Evolutionary conservation across 2,888 invertebrate species (phyloP).

Genomic region (Diarsia brunnea): DNA sequence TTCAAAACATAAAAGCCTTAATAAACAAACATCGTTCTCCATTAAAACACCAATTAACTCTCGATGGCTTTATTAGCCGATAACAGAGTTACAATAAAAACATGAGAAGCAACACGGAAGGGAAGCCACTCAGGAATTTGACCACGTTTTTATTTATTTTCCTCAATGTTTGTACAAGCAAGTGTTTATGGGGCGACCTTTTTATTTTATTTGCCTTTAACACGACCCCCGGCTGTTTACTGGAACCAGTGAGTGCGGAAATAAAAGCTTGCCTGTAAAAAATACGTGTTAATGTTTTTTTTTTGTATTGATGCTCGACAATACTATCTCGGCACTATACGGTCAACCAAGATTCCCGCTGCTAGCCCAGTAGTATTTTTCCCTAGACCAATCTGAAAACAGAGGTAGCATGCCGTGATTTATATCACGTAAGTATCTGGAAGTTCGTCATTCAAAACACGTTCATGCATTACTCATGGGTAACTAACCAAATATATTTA

Average conservation of each 20-base stretch:
- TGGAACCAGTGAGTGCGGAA: conserved; percentile 14
- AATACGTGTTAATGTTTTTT: neutral
- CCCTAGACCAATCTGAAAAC: neutral
- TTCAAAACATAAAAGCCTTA: conserved; percentile 18
- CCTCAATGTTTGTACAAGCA: conserved; percentile 30
- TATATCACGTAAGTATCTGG: conserved; percentile 17
- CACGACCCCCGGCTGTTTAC: conserved; percentile 36
- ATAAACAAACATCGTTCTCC: conserved; percentile 25
- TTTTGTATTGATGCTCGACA: neutral
- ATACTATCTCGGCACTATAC: neutral
- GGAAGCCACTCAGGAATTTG: conserved; percentile 27
- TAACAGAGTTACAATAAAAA: conserved; percentile 32
- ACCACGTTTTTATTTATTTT: conserved; percentile 42
- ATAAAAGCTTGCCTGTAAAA: conserved; percentile 11
- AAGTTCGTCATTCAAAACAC: neutral
- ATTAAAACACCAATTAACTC: conserved; percentile 45
- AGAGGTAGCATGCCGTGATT: neutral
- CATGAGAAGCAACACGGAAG: conserved; percentile 14
- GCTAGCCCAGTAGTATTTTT: neutral
- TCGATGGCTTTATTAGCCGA: conserved; percentile 20
- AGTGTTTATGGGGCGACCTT: conserved; percentile 36
- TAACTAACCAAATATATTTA: neutral
- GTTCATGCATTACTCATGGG: neutral
- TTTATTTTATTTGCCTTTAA: conserved; percentile 56
- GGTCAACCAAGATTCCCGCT: neutral